These are phyloP conservation scores for Colossoma macropomum DNA, from an alignment of 2,113 vertebrate species.

Conservation along the genomic window DNA sequence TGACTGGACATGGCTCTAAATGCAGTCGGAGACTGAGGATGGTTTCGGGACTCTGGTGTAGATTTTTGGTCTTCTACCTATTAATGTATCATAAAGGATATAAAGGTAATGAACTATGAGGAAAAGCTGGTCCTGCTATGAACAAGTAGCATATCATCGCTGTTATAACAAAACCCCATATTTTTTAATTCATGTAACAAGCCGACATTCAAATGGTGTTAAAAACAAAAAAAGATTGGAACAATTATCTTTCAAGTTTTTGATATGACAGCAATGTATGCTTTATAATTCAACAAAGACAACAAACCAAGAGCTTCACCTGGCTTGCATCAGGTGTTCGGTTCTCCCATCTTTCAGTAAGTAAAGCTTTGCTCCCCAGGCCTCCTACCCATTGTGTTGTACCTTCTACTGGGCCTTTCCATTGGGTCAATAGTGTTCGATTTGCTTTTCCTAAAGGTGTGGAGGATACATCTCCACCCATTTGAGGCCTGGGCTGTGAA, in stretches of 20 bases:
- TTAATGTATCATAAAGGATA: slow-evolving; percentile 6
- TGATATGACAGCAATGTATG: too few species aligned
- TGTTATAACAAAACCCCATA: too few species aligned
- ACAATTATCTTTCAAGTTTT: too few species aligned
- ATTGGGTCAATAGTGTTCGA: slow-evolving; percentile 2
- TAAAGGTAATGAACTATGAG: background rate
- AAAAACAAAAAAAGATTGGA: background rate
- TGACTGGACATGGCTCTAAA: slow-evolving; percentile 20
- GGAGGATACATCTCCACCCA: slow-evolving; percentile 8
- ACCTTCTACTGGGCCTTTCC: slow-evolving; percentile 16
- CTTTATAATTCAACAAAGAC: background rate
- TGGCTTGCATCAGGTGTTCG: slow-evolving; percentile 57
- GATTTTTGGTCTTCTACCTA: slow-evolving; percentile 39
- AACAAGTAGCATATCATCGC: background rate
- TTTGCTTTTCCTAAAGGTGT: slow-evolving; percentile 51
- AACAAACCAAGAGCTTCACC: slow-evolving; percentile 52
- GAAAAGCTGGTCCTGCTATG: too few species aligned
- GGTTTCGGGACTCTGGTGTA: slow-evolving; percentile 15
- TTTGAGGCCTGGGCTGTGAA: slow-evolving; percentile 20
- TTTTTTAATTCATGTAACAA: background rate
- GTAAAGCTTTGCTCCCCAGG: slow-evolving; percentile 58
- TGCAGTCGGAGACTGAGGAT: slow-evolving; percentile 14
- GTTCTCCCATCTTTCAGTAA: slow-evolving; percentile 63
- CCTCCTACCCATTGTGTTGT: slow-evolving; percentile 48
- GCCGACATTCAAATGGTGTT: background rate